These are phyloP conservation scores for Ophioninae sp. DNA, from an alignment of 2,888 invertebrate genomes.

Conservation along the genomic window DNA sequence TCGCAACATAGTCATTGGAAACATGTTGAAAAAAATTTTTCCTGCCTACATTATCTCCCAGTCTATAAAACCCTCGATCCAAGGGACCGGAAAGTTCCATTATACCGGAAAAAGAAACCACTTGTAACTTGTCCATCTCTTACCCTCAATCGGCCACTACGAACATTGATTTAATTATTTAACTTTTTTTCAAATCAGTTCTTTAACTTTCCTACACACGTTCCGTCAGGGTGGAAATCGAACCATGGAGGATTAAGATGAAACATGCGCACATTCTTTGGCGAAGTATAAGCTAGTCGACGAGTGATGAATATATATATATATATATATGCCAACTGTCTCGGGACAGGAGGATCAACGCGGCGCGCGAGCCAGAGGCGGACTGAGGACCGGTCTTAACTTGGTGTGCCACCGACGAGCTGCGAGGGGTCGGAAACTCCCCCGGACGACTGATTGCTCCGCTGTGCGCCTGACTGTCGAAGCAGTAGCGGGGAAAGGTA, in stretches of 20 bases:
- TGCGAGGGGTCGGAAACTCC: conserved; percentile 61
- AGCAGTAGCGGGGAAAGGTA: conserved; percentile 38
- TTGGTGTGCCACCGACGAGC: conserved; percentile 72
- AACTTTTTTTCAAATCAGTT: background rate
- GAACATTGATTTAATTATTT: background rate
- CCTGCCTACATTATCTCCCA: background rate
- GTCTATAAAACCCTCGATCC: background rate
- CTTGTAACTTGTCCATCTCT: background rate
- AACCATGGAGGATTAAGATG: background rate
- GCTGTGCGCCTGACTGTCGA: conserved; percentile 65
- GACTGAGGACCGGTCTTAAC: conserved; percentile 73
- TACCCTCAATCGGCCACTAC: background rate
- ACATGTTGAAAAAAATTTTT: conserved; percentile 21
- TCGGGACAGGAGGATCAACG: conserved; percentile 50
- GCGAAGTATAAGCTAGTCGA: background rate
- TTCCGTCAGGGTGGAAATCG: background rate
- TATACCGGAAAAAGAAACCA: background rate
- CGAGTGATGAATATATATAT: background rate
- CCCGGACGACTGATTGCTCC: conserved; percentile 65
- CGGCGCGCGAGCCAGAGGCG: conserved; percentile 72
- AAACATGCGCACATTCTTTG: background rate
- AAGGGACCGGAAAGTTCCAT: background rate
- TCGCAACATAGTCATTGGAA: conserved; percentile 28
- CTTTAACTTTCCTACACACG: background rate
- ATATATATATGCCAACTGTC: background rate